phyloP scores from a whole-genome alignment of 2,113 vertebrate species.

The Scartelaos histophorus region DNA sequence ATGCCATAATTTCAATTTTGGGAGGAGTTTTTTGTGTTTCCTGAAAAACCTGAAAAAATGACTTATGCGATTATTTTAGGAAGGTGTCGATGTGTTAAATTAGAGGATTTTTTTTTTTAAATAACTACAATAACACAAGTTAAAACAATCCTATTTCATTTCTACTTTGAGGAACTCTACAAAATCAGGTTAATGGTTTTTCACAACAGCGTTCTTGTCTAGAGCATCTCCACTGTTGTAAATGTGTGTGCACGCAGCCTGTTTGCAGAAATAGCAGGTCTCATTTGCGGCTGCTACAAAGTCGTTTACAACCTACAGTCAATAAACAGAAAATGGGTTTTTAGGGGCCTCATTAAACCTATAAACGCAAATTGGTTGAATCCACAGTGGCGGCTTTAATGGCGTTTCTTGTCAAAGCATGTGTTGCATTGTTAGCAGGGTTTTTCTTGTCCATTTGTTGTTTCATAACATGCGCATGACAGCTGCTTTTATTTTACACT shows the following conservation, averaged over 20 bases:
- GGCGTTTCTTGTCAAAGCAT: conserved; percentile 14
- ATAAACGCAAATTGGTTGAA: not conserved
- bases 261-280: not conserved
- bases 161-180: not conserved
- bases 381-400: not conserved
- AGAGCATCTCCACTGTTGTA: not conserved
- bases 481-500: not conserved
- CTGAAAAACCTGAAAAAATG: too few species aligned
- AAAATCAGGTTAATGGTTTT: not conserved
- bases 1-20: too few species aligned
- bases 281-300: not conserved
- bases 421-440: conserved; percentile 2
- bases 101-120: too few species aligned
- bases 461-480: not conserved
- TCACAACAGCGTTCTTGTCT: not conserved
- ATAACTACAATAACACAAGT: not conserved
- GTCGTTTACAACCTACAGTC: not conserved
- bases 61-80: too few species aligned
- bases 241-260: not conserved
- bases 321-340: not conserved
- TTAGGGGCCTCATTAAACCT: not conserved
- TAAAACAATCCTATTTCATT: not conserved
- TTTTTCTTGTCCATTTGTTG: not conserved
- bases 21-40: too few species aligned
- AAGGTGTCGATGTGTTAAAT: too few species aligned